Base-by-base conservation (phyloP, 2,113 vertebrate genomes). In the Suncus etruscus region DNA sequence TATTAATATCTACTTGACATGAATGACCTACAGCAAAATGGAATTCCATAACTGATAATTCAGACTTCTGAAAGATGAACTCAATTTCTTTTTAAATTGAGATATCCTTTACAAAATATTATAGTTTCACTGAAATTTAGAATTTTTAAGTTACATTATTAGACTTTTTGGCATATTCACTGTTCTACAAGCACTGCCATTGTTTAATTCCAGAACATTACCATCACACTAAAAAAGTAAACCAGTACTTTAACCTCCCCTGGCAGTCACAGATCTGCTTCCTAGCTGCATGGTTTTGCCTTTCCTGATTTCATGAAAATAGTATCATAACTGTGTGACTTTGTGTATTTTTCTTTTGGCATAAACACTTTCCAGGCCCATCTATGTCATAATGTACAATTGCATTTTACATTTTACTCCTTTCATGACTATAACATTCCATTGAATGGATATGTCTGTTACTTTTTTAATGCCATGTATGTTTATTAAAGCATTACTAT, bases 381-480 rank as follows among this genome's bases (percentile, higher is more conserved):
- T 63, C 51, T 22, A 29, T 25, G 4, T 75, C 1, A 0, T 5
- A 15, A 12, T 8, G 25, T 63, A 0, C 14, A 68, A 54, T 16
- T 54, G 8, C 6, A 63, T 50, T 65, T 81, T 27, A 12, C 77
- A 63, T 50, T 65, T 81, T 27, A 12, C 77, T 63, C 15, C 12
- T 70, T 48, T 63, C 14, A 50, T 22, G 69, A n/a, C 51, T 66
- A 5, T 75, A 1, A 9, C 81, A 24, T 76, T 66, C n/a, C 47
- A 70, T 7, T 54, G 16, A 6, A n/a, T 75, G 22, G 51, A 9
- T 61, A 31, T 48, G 11, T 47, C 29, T 29, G 0, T 61, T 90
- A 84, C 22, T 77, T 81, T 78, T 48, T 74, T 63, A 92, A 61
- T 81, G 68, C 39, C 51, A 18, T 47, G 11, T 83, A 76, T 6